These are phyloP conservation scores for Burhinus bistriatus DNA, from an alignment of 2,113 vertebrate species.

Conservation along the genomic window DNA sequence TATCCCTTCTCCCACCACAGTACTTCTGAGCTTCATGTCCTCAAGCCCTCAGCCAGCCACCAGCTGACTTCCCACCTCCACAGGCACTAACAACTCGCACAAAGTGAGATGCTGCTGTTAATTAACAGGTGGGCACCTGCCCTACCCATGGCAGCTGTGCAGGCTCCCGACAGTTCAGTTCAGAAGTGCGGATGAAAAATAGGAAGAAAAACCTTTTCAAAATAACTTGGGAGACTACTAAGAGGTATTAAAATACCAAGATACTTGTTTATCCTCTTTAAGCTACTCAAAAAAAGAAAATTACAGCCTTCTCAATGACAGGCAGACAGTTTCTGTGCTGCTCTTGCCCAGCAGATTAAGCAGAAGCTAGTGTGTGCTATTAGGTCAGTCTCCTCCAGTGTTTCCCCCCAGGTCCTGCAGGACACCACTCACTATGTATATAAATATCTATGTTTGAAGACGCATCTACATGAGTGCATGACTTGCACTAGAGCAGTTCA, in stretches of 20 bases:
- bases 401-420: rapidly evolving
- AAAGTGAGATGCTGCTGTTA: not conserved
- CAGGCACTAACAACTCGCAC: not conserved
- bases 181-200: rapidly evolving
- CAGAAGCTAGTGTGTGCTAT: not conserved
- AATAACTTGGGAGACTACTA: not conserved
- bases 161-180: not conserved
- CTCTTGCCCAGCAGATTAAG: not conserved
- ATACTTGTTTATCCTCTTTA: not conserved
- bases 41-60: not conserved
- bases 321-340: not conserved
- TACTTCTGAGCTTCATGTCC: not conserved
- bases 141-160: not conserved
- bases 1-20: too few relatives aligned
- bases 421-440: not conserved
- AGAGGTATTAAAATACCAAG: not conserved
- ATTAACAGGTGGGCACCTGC: not conserved
- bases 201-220: not conserved
- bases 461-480: not conserved
- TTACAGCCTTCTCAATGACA: not conserved
- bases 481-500: not conserved
- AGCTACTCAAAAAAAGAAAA: not conserved
- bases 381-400: rapidly evolving
- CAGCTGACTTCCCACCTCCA: not conserved
- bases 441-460: not conserved